Evolutionary conservation across 2,797 vertebrate genomes (phyloP).

Genomic region (Helicolenus hilgendorfi): DNA sequence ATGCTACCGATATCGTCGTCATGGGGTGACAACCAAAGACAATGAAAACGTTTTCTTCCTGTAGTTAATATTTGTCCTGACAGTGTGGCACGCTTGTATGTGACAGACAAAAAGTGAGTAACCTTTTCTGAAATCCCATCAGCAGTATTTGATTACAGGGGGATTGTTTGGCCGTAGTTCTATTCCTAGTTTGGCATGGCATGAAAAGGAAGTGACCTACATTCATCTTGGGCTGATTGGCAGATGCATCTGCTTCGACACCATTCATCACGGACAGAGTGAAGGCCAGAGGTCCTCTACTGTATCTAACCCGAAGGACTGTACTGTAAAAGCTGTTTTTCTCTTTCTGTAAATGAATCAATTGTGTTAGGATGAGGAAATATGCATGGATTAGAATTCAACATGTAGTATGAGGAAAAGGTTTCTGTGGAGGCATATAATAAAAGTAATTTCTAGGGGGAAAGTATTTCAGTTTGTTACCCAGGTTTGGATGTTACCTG

Average conservation of each 20-base stretch:
- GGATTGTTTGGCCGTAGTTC: slow-evolving; percentile 31
- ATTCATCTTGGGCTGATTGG: slow-evolving; percentile 79
- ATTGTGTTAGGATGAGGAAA: slow-evolving; percentile 1
- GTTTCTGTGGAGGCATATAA: background rate
- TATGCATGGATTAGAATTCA: background rate
- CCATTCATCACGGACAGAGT: slow-evolving; percentile 13
- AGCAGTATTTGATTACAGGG: slow-evolving; percentile 62
- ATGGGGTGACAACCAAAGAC: background rate
- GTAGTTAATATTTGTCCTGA: slow-evolving; percentile 1
- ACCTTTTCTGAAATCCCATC: slow-evolving; percentile 47
- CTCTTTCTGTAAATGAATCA: background rate
- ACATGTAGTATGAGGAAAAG: background rate
- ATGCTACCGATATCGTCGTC: slow-evolving; percentile 14
- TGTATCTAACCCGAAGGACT: background rate
- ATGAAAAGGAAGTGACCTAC: slow-evolving; percentile 72
- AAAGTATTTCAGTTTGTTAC: background rate
- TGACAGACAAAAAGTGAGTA: slow-evolving; percentile 1
- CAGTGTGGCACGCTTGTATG: background rate
- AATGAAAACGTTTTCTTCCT: background rate
- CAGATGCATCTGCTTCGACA: slow-evolving; percentile 76
- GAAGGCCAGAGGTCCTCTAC: background rate
- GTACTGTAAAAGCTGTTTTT: background rate
- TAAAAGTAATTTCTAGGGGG: background rate
- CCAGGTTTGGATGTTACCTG: slow-evolving; percentile 10
- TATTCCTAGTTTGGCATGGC: slow-evolving; percentile 66